Evolutionary conservation across 2,888 invertebrate species (phyloP).

Genomic region (Drosophila planitibia): DNA sequence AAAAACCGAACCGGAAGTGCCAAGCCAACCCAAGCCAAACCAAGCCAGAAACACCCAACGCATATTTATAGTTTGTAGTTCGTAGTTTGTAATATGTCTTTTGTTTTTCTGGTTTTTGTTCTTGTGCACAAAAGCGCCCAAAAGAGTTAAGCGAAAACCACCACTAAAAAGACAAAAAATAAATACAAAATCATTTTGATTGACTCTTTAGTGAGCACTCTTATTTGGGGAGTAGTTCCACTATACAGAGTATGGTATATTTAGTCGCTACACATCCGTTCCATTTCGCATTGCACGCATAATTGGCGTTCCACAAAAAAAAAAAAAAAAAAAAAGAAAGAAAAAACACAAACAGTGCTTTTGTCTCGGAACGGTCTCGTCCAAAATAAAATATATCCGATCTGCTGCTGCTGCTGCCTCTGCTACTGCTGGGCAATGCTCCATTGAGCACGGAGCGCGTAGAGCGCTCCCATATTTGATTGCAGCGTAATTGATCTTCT

Average conservation of each 20-base stretch:
- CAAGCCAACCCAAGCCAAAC: conserved; percentile 44
- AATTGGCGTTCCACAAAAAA: conserved; percentile 71
- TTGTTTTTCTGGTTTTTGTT: conserved; percentile 42
- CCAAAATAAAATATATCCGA: conserved; percentile 32
- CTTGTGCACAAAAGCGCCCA: conserved; percentile 30
- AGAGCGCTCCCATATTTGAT: conserved; percentile 67
- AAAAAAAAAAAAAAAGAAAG: conserved; percentile 24
- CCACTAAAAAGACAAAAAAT: conserved; percentile 10
- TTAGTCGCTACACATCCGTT: conserved; percentile 71
- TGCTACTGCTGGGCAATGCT: conserved; percentile 32
- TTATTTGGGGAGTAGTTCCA: conserved; percentile 22
- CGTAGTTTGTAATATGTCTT: neutral
- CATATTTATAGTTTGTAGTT: conserved; percentile 29
- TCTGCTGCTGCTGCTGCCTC: neutral
- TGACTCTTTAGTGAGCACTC: conserved; percentile 49
- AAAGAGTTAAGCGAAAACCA: conserved; percentile 41
- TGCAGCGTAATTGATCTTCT: conserved; percentile 77
- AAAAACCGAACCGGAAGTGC: conserved; percentile 72
- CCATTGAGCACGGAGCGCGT: conserved; percentile 64
- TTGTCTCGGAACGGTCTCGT: conserved; percentile 39
- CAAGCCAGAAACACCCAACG: conserved; percentile 41
- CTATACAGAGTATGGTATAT: conserved; percentile 51
- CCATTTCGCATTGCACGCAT: conserved; percentile 81
- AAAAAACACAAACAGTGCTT: conserved; percentile 35
- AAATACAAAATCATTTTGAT: conserved; percentile 53